Evolutionary conservation across 2,888 invertebrate genomes (phyloP).

Genomic region (Julus scandinavius): DNA sequence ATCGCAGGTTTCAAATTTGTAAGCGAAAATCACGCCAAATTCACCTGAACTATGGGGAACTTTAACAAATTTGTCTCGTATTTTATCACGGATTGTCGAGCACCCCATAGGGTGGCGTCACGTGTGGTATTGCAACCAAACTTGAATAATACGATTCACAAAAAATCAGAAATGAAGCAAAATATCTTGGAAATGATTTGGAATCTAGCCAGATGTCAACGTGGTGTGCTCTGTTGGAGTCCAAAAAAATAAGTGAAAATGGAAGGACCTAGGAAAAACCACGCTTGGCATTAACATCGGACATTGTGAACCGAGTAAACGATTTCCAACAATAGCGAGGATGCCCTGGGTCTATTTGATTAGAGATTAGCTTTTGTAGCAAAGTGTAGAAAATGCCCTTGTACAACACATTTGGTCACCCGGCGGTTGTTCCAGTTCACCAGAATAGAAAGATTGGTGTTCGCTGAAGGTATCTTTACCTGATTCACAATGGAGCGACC

Average conservation of each 20-base stretch:
- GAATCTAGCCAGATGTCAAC: constrained; percentile 13
- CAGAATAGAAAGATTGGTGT: not conserved
- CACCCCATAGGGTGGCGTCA: not conserved
- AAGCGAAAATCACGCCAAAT: not conserved
- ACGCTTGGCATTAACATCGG: not conserved
- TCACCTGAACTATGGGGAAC: not conserved
- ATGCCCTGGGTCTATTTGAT: not conserved
- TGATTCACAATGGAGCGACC: no score
- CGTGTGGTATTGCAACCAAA: not conserved
- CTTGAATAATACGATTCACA: not conserved
- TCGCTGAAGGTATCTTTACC: no score
- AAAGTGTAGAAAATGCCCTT: not conserved
- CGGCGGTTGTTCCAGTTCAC: not conserved
- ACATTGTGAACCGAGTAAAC: not conserved
- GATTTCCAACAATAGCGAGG: not conserved
- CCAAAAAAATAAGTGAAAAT: not conserved
- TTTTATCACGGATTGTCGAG: not conserved
- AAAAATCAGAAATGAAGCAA: not conserved
- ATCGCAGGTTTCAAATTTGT: not conserved
- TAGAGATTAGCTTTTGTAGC: not conserved
- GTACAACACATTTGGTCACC: not conserved
- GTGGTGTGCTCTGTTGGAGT: not conserved
- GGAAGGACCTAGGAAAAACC: not conserved
- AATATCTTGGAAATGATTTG: not conserved
- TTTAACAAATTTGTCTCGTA: not conserved